phyloP scores from a whole-genome alignment of 1,140 invertebrate genomes.

The Apolygus lucorum region DNA sequence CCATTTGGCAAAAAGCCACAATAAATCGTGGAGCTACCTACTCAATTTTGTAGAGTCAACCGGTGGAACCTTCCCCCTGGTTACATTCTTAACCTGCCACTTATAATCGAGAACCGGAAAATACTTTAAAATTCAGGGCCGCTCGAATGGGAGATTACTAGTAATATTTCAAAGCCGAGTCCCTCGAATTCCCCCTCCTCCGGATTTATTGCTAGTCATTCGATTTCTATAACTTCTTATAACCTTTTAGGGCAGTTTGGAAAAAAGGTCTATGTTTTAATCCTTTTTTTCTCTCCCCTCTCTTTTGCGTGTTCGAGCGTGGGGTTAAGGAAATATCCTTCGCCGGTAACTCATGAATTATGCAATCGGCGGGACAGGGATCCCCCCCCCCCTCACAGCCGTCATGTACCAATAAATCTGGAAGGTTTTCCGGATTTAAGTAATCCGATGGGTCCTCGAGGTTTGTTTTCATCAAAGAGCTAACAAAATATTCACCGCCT shows the following conservation, averaged over 20 bases:
- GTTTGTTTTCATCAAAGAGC: neutral
- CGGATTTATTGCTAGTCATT: neutral
- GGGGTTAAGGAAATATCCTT: neutral
- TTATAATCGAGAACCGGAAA: neutral
- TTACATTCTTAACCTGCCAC: neutral
- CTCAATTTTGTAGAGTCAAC: neutral
- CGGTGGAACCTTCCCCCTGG: neutral
- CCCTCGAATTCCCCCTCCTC: neutral
- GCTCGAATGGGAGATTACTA: neutral
- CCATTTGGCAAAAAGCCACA: neutral
- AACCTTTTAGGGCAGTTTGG: neutral
- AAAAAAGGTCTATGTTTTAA: neutral
- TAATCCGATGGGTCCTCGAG: neutral
- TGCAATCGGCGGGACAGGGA: neutral
- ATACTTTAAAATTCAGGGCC: neutral
- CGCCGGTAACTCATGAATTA: neutral
- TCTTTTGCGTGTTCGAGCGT: too few relatives aligned
- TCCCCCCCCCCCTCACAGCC: neutral
- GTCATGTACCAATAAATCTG: neutral
- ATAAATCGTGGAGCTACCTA: neutral
- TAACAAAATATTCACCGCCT: neutral
- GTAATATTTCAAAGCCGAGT: neutral
- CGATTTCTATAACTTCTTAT: neutral
- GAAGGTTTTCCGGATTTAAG: neutral
- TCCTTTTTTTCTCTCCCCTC: neutral